Base-by-base conservation (phyloP, 2,888 invertebrate species). In the Hymenopus coronatus region DNA sequence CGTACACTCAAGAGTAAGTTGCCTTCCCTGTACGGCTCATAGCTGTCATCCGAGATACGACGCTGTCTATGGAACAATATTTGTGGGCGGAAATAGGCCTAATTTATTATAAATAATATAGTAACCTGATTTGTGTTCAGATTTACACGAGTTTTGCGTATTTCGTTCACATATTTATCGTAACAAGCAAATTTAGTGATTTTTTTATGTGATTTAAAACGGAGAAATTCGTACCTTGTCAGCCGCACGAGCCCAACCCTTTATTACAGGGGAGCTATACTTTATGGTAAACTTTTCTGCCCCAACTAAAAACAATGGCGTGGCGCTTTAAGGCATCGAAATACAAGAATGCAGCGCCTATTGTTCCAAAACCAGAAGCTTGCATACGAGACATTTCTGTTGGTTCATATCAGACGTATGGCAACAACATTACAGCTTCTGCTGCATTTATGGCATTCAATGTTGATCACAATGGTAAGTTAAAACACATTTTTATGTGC, bases 301-400 rank as follows among this genome's bases (percentile, higher is more conserved):
- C 54, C 54, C 20, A 70, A 70, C 54, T 8, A 70, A 8, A 70
- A 94, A 86, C n/a, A 82, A 98, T 98, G 98, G 97, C 98, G 94
- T 98, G 98, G 97, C 95, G 98, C 94, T 99, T 99, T 94, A 98
- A 99, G 95, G 98, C 98, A 93, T 98, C 98, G 90, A 99, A 99
- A 94, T 99, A 98, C 94, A 99, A 99, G 95, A 99, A 99, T 96
- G 98, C 99, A 91, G 97, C 98, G 91, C 98, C 99, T 84, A 98
- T 98, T 92, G 97, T 98, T 92, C 98, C 98, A 82, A 99, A 98
- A 93, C 98, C 98, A 90, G 98, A 99, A 95, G 97, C 97, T 91
- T 96, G 94, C 91, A 95, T 97, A 91, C 95, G 97, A 91, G 98
- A 98, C 93, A 96, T 99, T 91, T 97, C 96, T 92, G 97, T 98